Base-by-base conservation (phyloP, 2,888 invertebrate species). In the Cecidostiba fungosa region DNA sequence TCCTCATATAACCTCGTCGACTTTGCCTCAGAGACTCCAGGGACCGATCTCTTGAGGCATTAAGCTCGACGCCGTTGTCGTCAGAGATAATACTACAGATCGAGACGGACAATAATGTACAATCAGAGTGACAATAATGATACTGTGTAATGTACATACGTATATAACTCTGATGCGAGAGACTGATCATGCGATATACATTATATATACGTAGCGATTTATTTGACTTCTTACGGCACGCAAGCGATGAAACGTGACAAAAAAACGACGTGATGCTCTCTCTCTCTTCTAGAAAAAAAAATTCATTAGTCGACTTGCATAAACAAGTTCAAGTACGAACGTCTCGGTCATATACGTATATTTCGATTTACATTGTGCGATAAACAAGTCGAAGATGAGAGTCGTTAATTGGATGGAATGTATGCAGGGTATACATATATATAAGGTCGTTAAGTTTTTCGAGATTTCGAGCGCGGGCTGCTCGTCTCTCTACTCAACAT, bases 1-100 rank as follows among this genome's bases (percentile, higher is more conserved):
- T 86, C 90, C 92, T 0, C 88, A 89, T 36, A 88, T 89, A 47
- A 79, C 80, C 62, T 78, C 85, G 78, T 86, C 88, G 74, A 77
- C 70, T 1, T 16, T 85, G 29, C 85, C 85, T n/a, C 82, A 50
- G 0, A 70, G 86, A 5, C 54, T 84, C 0, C 84, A 77, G 23
- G 84, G 84, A 3, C 86, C 84, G 3, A 84, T 86, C 1, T 81
- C 77, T 14, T 86, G 77, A 59, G 54, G 19, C 19, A 16, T 16
- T 1, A 47, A 19, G 50, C 19, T 19, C 50, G 50, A 19, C 4
- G 50, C 50, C 3, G 19, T 16, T 50, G 50, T 19, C 19, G 16
- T 19, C 19, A n/a, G 54, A 54, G 54, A 54, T 16, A 1, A 47
- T 47, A 16, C 0, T 16, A 47, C 1, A 12, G 47, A 50, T n/a